phyloP scores from a whole-genome alignment of 2,797 vertebrate genomes.

The Phataginus tricuspis region DNA sequence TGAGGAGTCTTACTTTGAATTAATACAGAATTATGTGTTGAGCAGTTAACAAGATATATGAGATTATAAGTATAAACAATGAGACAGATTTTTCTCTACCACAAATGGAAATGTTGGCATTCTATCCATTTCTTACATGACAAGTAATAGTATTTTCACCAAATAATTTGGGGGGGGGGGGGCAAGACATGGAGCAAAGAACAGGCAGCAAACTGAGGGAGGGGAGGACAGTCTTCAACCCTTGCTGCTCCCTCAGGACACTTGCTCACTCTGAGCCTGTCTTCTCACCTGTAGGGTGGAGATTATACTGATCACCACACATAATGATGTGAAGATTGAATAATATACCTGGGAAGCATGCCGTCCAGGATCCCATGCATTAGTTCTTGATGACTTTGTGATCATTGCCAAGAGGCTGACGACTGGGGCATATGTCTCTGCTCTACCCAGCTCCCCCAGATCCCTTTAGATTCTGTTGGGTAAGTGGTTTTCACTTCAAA shows the following conservation, averaged over 20 bases:
- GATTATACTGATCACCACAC: neutral
- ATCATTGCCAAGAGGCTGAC: neutral
- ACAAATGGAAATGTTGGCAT: neutral
- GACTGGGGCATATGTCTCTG: neutral
- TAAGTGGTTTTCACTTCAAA: neutral
- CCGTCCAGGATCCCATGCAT: accelerated
- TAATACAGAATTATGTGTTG: neutral
- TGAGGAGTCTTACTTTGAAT: neutral
- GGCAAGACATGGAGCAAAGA: neutral
- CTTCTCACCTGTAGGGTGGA: neutral
- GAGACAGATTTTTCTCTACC: neutral
- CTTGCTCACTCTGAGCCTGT: neutral
- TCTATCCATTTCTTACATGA: neutral
- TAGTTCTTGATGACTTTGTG: neutral
- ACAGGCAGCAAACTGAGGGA: neutral
- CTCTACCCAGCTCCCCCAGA: neutral
- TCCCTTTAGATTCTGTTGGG: neutral
- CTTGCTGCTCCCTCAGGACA: neutral
- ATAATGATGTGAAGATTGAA: neutral
- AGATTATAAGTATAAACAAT: neutral
- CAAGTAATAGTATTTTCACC: neutral
- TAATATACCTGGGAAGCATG: neutral
- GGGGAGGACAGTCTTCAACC: neutral
- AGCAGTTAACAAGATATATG: neutral
- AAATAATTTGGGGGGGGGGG: neutral